Conservation (phyloP, 2,888 invertebrate species). For the Axea sp. region DNA sequence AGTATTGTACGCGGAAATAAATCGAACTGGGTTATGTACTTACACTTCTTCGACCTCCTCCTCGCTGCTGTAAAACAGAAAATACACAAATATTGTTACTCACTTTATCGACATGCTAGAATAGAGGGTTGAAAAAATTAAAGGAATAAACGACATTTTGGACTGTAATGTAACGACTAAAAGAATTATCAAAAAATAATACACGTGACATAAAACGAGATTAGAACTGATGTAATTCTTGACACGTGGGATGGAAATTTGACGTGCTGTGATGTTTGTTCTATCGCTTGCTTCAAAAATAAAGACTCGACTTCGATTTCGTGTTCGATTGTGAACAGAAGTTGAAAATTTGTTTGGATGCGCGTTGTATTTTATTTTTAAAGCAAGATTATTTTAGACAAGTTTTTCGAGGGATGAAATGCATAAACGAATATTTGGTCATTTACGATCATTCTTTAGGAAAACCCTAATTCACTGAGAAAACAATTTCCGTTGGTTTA, state of each 20-base stretch:
- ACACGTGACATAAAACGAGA: neutral
- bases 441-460: no score
- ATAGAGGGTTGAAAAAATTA: constrained; percentile 2
- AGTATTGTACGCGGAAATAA: constrained; percentile 28
- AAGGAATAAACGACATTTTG: neutral
- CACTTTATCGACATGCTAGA: constrained; percentile 38
- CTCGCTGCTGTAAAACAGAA: constrained; percentile 81
- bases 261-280: neutral
- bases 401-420: neutral
- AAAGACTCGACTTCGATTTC: constrained; percentile 1
- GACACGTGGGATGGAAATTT: neutral
- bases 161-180: neutral
- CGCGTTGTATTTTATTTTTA: constrained; percentile 6
- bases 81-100: constrained; percentile 70
- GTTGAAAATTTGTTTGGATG: neutral
- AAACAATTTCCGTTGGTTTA: no score
- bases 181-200: neutral
- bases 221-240: constrained; percentile 1
- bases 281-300: constrained; percentile 4
- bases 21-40: constrained; percentile 79
- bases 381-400: neutral
- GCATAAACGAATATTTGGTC: no score
- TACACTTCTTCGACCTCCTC: constrained; percentile 91
- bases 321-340: neutral
- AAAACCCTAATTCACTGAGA: no score